A percentile compares a stretch with the other conserved stretches of the same genome.
These are phyloP conservation scores for Epinotia ramella DNA, from an alignment of 2,888 invertebrate genomes.

Conservation along the genomic window DNA sequence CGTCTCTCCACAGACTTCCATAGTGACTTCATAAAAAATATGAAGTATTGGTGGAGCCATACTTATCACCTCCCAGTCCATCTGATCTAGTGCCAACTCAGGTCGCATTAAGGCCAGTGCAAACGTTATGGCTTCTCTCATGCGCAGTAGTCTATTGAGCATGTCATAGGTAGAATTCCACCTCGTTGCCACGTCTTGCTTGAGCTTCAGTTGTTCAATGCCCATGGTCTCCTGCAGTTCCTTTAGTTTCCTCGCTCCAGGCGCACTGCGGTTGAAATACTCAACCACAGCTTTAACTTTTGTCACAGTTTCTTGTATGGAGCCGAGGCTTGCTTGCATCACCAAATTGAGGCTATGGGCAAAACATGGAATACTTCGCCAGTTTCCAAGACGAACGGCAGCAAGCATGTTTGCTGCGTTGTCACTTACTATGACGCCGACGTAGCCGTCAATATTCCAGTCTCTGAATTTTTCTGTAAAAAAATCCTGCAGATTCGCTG, in stretches of 20 bases:
- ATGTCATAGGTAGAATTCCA: slow-evolving; percentile 6
- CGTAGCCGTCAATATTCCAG: slow-evolving; percentile 41
- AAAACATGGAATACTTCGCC: slow-evolving; percentile 22
- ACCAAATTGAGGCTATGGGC: slow-evolving; percentile 14
- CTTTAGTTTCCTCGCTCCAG: slow-evolving; percentile 14
- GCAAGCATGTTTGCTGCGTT: slow-evolving; percentile 34
- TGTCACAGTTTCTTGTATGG: neutral
- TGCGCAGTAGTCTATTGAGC: neutral
- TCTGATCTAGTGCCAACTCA: neutral
- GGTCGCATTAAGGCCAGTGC: slow-evolving; percentile 20
- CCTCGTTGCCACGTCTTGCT: slow-evolving; percentile 11
- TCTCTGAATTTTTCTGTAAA: slow-evolving; percentile 17
- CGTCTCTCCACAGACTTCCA: slow-evolving; percentile 1
- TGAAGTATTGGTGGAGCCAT: neutral
- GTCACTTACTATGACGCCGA: slow-evolving; percentile 45
- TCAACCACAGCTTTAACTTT: slow-evolving; percentile 11
- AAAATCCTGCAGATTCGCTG: slow-evolving; percentile 23
- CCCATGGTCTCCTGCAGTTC: slow-evolving; percentile 15
- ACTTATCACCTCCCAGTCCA: neutral
- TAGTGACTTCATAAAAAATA: slow-evolving; percentile 3
- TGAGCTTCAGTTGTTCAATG: neutral
- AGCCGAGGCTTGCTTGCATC: slow-evolving; percentile 13
- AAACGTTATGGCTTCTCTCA: slow-evolving; percentile 13
- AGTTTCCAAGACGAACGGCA: slow-evolving; percentile 9
- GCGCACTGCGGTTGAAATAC: slow-evolving; percentile 14